Percentiles rank a stretch among this genome's conserved stretches.
phyloP scores from a whole-genome alignment of 2,797 vertebrate genomes.

The Aulostomus chinensis region DNA sequence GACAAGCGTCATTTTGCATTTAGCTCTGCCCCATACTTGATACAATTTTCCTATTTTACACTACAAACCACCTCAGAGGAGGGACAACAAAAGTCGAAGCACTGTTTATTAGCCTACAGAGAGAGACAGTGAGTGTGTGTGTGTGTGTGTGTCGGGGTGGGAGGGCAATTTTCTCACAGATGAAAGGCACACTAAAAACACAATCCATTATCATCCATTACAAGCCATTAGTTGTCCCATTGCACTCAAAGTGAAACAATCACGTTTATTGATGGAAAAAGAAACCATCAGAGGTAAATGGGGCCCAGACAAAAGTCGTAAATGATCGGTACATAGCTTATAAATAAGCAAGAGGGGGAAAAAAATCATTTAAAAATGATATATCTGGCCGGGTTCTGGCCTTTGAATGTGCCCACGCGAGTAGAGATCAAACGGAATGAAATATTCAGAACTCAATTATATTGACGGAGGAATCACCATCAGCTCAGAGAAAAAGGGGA shows the following conservation, averaged over 20 bases:
- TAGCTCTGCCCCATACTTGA: too few relatives aligned
- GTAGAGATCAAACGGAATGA: too few relatives aligned
- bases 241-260: conserved; percentile 68
- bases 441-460: too few relatives aligned
- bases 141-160: conserved; percentile 7
- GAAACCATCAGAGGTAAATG: conserved; percentile 44
- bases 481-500: too few relatives aligned
- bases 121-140: neutral
- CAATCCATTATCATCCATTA: conserved; percentile 76
- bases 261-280: conserved; percentile 69
- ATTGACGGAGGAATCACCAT: too few relatives aligned
- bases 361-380: neutral
- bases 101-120: too few relatives aligned
- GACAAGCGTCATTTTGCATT: too few relatives aligned
- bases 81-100: too few relatives aligned
- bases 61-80: too few relatives aligned
- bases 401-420: too few relatives aligned
- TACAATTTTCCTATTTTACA: too few relatives aligned
- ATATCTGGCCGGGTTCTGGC: too few relatives aligned
- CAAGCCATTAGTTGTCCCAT: conserved; percentile 65
- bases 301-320: conserved; percentile 40
- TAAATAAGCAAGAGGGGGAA: conserved; percentile 12
- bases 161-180: conserved; percentile 46
- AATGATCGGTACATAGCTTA: conserved; percentile 37
- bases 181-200: conserved; percentile 67